phyloP scores from a whole-genome alignment of 2,888 invertebrate species.

The Rhingia campestris region DNA sequence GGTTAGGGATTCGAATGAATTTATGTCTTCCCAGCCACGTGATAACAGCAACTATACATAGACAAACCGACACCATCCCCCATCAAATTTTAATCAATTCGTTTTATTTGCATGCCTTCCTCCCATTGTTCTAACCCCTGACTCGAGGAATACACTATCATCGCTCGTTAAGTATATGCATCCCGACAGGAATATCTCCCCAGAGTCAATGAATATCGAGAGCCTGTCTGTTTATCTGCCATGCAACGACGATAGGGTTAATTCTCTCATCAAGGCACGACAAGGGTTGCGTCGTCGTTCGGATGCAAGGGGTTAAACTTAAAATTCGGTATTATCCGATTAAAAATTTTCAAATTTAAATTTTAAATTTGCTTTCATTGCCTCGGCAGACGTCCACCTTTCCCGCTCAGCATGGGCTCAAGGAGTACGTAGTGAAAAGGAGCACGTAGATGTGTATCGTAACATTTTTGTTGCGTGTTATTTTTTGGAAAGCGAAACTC shows the following conservation, averaged over 20 bases:
- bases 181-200: slow-evolving; percentile 18
- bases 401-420: slow-evolving; percentile 8
- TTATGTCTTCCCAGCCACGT: slow-evolving; percentile 35
- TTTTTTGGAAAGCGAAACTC: slow-evolving; percentile 47
- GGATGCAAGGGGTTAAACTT: slow-evolving; percentile 56
- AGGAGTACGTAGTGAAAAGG: slow-evolving; percentile 1
- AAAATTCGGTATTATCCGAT: slow-evolving; percentile 59
- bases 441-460: slow-evolving; percentile 33
- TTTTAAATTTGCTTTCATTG: slow-evolving; percentile 59
- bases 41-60: slow-evolving; percentile 30
- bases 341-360: slow-evolving; percentile 69
- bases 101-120: slow-evolving; percentile 76
- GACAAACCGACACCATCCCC: slow-evolving; percentile 8
- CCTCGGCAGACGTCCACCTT: slow-evolving; percentile 47
- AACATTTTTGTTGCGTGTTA: slow-evolving; percentile 29
- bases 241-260: slow-evolving; percentile 51
- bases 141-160: slow-evolving; percentile 5
- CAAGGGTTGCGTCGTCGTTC: slow-evolving; percentile 35
- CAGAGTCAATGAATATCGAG: slow-evolving; percentile 62
- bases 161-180: slow-evolving; percentile 39
- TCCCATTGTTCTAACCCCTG: slow-evolving; percentile 59
- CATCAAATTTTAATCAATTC: slow-evolving; percentile 83
- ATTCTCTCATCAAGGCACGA: slow-evolving; percentile 16
- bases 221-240: slow-evolving; percentile 30
- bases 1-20: slow-evolving; percentile 13